A percentile compares a stretch with the other conserved stretches of the same genome.
phyloP scores from a whole-genome alignment of 1,140 invertebrate genomes.

The Leptopilina clavipes region DNA sequence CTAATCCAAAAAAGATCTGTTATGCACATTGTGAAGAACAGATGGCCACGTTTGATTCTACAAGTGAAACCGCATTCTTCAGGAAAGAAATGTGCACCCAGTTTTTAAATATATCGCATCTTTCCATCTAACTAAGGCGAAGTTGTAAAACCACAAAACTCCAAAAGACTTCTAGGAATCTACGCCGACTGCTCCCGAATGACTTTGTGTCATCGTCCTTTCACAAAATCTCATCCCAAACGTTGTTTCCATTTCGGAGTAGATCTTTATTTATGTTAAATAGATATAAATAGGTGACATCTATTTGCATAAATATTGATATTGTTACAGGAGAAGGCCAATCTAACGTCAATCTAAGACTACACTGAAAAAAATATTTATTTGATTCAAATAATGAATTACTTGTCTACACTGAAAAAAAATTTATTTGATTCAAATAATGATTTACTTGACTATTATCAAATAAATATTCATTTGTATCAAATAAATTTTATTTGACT shows the following conservation, averaged over 20 bases:
- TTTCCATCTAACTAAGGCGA: slow-evolving; percentile 57
- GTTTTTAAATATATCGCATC: slow-evolving; percentile 59
- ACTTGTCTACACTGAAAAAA: too few species aligned
- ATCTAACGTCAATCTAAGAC: too few species aligned
- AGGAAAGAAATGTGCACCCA: slow-evolving; percentile 57
- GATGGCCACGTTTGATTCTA: slow-evolving; percentile 48
- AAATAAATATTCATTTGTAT: too few species aligned
- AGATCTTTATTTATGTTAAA: too few species aligned
- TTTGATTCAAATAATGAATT: too few species aligned
- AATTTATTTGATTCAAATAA: too few species aligned
- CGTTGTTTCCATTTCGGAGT: slow-evolving; percentile 35
- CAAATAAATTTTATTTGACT: too few species aligned
- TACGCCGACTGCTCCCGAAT: slow-evolving; percentile 54
- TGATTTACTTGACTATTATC: too few species aligned
- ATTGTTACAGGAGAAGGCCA: too few species aligned
- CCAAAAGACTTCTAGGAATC: slow-evolving; percentile 62
- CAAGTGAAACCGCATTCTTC: slow-evolving; percentile 54
- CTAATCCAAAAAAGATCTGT: background rate
- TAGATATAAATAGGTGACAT: too few species aligned
- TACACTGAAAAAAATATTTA: too few species aligned
- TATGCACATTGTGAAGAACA: slow-evolving; percentile 11
- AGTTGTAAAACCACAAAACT: slow-evolving; percentile 53
- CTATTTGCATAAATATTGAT: too few species aligned
- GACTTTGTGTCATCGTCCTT: slow-evolving; percentile 58
- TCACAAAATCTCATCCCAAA: slow-evolving; percentile 34